phyloP scores from a whole-genome alignment of 2,888 invertebrate genomes.

The Invenusta paracnida region DNA sequence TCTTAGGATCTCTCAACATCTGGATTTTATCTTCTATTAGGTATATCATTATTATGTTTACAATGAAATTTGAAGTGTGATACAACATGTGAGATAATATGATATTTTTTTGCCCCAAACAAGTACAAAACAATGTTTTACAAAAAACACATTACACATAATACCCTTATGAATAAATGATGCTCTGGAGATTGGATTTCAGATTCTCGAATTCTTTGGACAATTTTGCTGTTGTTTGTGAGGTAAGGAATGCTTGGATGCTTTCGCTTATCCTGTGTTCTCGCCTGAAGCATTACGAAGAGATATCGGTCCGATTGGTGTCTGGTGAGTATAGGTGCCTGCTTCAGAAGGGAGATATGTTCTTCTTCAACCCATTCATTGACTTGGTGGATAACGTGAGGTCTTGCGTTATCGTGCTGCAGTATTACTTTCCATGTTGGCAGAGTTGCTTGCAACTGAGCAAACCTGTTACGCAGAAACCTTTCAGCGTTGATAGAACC shows the following conservation, averaged over 20 bases:
- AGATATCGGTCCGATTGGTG: neutral
- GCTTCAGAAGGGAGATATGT: neutral
- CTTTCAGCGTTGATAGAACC: neutral
- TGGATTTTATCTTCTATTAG: too few relatives aligned
- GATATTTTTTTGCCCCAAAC: neutral
- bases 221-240: conserved; percentile 26
- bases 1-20: too few relatives aligned
- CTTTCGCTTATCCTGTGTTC: neutral
- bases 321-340: neutral
- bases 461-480: neutral
- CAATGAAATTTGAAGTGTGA: neutral
- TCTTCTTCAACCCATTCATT: neutral
- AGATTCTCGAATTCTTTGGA: conserved; percentile 15
- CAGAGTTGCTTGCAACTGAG: neutral
- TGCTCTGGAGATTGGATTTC: conserved; percentile 2
- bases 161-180: neutral
- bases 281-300: neutral
- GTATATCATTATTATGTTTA: neutral
- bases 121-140: neutral
- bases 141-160: conserved; percentile 15
- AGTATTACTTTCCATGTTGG: neutral
- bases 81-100: neutral
- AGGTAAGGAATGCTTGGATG: neutral
- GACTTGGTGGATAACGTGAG: neutral
- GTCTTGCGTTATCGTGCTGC: neutral